phyloP scores from a whole-genome alignment of 23 tunicate species.

The Corella eumyota region DNA sequence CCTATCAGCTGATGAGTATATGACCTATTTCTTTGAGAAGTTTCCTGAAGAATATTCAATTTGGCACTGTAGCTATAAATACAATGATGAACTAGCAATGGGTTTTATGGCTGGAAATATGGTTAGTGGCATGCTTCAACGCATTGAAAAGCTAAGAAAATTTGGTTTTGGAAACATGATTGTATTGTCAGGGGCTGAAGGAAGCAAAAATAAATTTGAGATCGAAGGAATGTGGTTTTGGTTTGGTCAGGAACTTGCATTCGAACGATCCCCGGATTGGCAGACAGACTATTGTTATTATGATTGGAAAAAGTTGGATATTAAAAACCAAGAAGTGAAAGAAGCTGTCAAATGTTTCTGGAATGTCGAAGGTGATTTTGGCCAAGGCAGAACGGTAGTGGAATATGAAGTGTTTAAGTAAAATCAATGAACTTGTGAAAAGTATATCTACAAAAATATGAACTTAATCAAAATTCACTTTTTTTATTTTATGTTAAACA shows the following conservation, averaged over 20 bases:
- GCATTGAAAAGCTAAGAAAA: constrained; percentile 67
- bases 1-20: constrained; percentile 7
- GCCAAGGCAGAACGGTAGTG: constrained; percentile 4
- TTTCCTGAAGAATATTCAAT: constrained; percentile 83
- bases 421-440: no score
- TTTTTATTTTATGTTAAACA: no score
- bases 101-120: constrained; percentile 62
- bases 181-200: constrained; percentile 6
- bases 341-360: constrained; percentile 33
- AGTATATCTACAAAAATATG: no score
- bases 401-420: constrained; percentile 12
- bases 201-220: constrained; percentile 3
- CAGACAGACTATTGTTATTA: constrained; percentile 70
- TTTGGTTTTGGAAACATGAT: constrained; percentile 31
- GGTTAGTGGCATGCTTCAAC: constrained; percentile 57
- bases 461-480: no score
- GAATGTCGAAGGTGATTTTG: constrained; percentile 20
- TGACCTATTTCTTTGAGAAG: constrained; percentile 72
- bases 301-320: constrained; percentile 66
- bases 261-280: constrained; percentile 57
- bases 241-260: constrained; percentile 85
- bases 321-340: constrained; percentile 24
- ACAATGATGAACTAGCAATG: constrained; percentile 47
- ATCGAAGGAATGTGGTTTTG: constrained; percentile 87
- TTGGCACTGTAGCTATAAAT: constrained; percentile 65